phyloP scores from a whole-genome alignment of 2,888 invertebrate species.

The Leucania comma region DNA sequence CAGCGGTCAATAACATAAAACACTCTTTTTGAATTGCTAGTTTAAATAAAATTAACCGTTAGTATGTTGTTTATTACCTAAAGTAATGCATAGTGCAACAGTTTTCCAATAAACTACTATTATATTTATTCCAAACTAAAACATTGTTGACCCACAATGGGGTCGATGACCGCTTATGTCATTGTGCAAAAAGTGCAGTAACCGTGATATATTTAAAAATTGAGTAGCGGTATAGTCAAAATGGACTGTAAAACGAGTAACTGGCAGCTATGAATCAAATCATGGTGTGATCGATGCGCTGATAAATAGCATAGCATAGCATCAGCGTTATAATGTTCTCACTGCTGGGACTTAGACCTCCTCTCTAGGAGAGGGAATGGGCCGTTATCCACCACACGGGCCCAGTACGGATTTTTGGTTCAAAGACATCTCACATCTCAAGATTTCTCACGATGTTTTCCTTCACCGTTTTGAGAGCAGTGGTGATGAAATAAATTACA shows the following conservation, averaged over 20 bases:
- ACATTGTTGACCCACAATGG: background rate
- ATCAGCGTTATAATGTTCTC: too few relatives aligned
- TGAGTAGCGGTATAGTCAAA: constrained; percentile 1
- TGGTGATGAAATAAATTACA: too few relatives aligned
- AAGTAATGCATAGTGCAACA: background rate
- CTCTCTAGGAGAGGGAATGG: too few relatives aligned
- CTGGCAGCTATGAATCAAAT: constrained; percentile 1
- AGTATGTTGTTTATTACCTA: background rate
- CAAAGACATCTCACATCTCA: too few relatives aligned
- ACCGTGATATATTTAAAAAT: constrained; percentile 17
- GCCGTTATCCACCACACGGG: too few relatives aligned
- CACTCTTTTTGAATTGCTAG: too few relatives aligned
- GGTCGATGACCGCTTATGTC: constrained; percentile 37
- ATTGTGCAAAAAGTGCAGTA: constrained; percentile 39
- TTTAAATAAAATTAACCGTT: background rate
- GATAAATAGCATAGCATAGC: too few relatives aligned
- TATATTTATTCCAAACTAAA: background rate
- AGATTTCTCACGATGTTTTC: too few relatives aligned
- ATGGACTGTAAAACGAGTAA: constrained; percentile 4
- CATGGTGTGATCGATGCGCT: background rate
- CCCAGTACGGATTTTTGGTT: too few relatives aligned
- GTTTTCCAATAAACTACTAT: background rate
- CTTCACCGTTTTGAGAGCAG: too few relatives aligned
- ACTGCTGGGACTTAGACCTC: too few relatives aligned
- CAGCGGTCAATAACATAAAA: too few relatives aligned